Evolutionary conservation across 2,797 vertebrate genomes (phyloP).

Genomic region (Danio choprae): DNA sequence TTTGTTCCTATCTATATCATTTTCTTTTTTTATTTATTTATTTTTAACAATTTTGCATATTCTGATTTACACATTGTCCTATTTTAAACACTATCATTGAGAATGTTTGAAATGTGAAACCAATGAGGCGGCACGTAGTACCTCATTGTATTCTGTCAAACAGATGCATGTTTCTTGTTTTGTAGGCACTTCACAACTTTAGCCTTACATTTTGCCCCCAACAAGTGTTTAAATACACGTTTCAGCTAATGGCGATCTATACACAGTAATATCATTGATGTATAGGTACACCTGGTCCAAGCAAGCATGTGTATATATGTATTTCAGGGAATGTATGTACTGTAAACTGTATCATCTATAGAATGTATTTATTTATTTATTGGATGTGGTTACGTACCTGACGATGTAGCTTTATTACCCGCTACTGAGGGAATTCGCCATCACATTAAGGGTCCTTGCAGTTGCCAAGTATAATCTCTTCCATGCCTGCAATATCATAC

Average conservation of each 20-base stretch:
- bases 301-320: constrained; percentile 82
- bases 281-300: constrained; percentile 58
- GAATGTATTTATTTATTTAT: constrained; percentile 81
- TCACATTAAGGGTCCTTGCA: constrained; percentile 61
- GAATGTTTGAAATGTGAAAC: constrained; percentile 13
- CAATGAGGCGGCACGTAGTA: constrained; percentile 11
- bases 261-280: constrained; percentile 43
- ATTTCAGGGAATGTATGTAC: constrained; percentile 83
- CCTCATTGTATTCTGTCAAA: constrained; percentile 19
- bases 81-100: constrained; percentile 6
- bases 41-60: constrained; percentile 5
- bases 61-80: not conserved
- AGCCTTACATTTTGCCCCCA: not conserved
- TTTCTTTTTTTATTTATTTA: not conserved
- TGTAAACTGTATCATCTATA: constrained; percentile 82
- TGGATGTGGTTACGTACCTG: constrained; percentile 71
- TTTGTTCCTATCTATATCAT: not conserved
- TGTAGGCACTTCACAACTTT: not conserved
- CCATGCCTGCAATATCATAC: constrained; percentile 64
- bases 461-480: constrained; percentile 77
- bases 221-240: not conserved
- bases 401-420: constrained; percentile 65
- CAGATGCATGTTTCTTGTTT: constrained; percentile 15
- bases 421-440: constrained; percentile 56
- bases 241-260: constrained; percentile 12